Evolutionary conservation across 1,140 invertebrate species (phyloP).

Genomic region (Bradynema listronoti): DNA sequence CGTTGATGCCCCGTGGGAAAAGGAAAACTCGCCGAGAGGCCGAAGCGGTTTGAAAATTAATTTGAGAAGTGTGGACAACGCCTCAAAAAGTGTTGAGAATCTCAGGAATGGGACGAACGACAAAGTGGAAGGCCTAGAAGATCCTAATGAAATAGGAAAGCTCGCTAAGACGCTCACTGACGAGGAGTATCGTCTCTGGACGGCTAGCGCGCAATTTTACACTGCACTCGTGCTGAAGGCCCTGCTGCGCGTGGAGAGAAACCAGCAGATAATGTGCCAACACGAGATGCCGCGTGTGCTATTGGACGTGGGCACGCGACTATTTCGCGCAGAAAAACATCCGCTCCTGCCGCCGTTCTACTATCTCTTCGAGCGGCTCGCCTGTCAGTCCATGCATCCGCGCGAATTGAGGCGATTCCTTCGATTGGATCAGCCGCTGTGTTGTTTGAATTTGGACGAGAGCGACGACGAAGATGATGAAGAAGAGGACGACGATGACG

Average conservation of each 20-base stretch:
- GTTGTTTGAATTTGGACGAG: slow-evolving; percentile 73
- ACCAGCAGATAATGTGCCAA: slow-evolving; percentile 97
- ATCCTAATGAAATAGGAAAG: slow-evolving; percentile 21
- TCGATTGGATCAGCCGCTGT: slow-evolving; percentile 81
- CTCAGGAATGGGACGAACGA: too few relatives aligned
- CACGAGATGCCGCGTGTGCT: slow-evolving; percentile 75
- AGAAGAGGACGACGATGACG: slow-evolving; percentile 29
- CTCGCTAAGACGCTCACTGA: too few relatives aligned
- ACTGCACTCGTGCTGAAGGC: slow-evolving; percentile 66
- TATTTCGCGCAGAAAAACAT: slow-evolving; percentile 81
- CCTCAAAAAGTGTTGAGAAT: too few relatives aligned
- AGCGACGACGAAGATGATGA: slow-evolving; percentile 38
- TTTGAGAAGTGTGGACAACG: too few relatives aligned
- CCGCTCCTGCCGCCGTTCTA: slow-evolving; percentile 80
- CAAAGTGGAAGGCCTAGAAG: slow-evolving; percentile 2
- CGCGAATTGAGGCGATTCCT: slow-evolving; percentile 84
- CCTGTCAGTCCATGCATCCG: slow-evolving; percentile 84
- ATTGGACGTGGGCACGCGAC: slow-evolving; percentile 70
- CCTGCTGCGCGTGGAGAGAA: slow-evolving; percentile 73
- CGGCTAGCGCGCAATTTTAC: slow-evolving; percentile 49
- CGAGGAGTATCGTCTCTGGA: too few relatives aligned
- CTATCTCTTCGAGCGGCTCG: slow-evolving; percentile 87
- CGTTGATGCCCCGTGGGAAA: slow-evolving; percentile 9
- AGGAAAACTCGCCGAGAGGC: too few relatives aligned
- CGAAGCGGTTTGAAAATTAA: too few relatives aligned